These are phyloP conservation scores for Monoplex corrugatus DNA, from an alignment of 2,888 invertebrate genomes.

Conservation along the genomic window DNA sequence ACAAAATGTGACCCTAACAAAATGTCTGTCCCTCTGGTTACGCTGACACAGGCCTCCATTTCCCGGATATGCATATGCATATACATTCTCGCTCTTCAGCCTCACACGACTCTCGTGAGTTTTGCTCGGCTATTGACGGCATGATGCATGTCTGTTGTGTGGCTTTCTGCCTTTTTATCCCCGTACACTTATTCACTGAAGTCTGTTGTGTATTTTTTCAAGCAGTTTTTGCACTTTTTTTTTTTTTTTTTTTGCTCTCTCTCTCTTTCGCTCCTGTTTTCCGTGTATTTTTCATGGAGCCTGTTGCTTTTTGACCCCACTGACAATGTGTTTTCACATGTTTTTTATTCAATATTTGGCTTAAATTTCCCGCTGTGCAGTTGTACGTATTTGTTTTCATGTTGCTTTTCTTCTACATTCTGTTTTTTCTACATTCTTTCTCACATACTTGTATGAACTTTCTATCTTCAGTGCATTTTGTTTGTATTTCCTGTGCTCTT, in stretches of 20 bases:
- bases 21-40: neutral
- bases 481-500: no score
- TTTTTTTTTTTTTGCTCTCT: neutral
- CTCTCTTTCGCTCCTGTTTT: neutral
- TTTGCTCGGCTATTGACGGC: conserved; percentile 17
- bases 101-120: conserved; percentile 37
- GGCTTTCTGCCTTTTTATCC: neutral
- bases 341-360: no score
- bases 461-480: no score
- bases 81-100: conserved; percentile 27
- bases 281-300: no score
- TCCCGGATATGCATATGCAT: conserved; percentile 42
- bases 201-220: no score
- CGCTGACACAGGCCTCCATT: conserved; percentile 24
- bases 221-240: neutral
- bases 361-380: no score
- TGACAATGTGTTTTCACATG: no score
- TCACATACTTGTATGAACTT: no score
- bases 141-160: neutral
- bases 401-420: neutral
- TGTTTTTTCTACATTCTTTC: no score
- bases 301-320: neutral
- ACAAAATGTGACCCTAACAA: no score
- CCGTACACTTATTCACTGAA: no score
- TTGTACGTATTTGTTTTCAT: no score